These are phyloP conservation scores for Chloebia gouldiae DNA, from an alignment of 2,113 vertebrate species.

Conservation along the genomic window DNA sequence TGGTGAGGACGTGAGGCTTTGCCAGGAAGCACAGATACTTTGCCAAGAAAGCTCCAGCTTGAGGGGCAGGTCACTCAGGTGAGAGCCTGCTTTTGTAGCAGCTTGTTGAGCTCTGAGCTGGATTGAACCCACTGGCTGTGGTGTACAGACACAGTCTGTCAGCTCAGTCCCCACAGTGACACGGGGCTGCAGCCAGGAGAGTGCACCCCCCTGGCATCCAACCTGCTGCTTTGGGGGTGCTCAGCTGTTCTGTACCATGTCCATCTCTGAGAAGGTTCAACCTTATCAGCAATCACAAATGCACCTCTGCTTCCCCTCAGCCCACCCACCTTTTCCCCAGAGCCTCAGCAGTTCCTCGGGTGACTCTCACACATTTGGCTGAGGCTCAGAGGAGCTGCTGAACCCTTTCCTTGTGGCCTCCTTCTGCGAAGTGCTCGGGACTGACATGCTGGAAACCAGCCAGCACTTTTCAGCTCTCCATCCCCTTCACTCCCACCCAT, in stretches of 20 bases:
- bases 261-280: background rate
- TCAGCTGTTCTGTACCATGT: background rate
- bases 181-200: rapidly evolving
- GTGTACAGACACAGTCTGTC: background rate
- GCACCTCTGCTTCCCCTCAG: background rate
- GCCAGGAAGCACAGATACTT: background rate
- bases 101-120: background rate
- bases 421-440: background rate
- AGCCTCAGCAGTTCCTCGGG: rapidly evolving
- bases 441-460: rapidly evolving
- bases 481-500: background rate
- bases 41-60: background rate
- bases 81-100: background rate
- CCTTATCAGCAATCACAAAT: background rate
- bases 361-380: background rate
- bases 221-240: background rate
- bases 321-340: background rate
- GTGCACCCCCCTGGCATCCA: background rate
- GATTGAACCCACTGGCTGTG: background rate
- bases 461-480: background rate
- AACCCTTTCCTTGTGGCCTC: background rate
- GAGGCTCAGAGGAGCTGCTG: background rate
- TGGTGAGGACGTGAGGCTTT: rapidly evolving
- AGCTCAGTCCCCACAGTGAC: background rate
- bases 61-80: background rate